Conservation (phyloP, 2,113 vertebrate species). For the Neoarius graeffei region DNA sequence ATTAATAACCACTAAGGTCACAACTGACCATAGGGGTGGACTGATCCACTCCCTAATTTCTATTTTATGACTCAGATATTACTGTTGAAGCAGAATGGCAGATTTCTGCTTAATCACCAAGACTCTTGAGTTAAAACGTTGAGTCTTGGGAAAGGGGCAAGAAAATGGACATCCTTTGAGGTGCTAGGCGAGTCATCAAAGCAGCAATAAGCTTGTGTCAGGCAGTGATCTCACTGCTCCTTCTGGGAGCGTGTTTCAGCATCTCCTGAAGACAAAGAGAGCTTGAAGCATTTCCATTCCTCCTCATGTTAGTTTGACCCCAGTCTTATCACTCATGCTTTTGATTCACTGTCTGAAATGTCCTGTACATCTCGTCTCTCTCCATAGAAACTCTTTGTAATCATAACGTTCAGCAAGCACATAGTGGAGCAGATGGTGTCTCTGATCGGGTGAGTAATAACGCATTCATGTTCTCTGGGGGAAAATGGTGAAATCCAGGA, state of each 20-base stretch:
- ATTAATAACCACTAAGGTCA: background rate
- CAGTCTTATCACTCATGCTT: background rate
- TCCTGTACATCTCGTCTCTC: slow-evolving; percentile 50
- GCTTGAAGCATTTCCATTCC: slow-evolving; percentile 27
- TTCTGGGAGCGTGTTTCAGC: slow-evolving; percentile 45
- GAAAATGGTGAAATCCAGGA: background rate
- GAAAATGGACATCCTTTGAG: slow-evolving; percentile 38
- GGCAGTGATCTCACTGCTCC: slow-evolving; percentile 63
- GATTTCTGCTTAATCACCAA: slow-evolving; percentile 41
- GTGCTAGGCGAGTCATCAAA: slow-evolving; percentile 57
- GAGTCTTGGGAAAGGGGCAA: slow-evolving; percentile 38
- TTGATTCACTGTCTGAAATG: slow-evolving; percentile 53
- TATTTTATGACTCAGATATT: slow-evolving; percentile 1
- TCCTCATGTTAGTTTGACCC: slow-evolving; percentile 10
- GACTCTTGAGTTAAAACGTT: slow-evolving; percentile 59
- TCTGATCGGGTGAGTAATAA: slow-evolving; percentile 90
- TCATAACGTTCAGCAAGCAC: slow-evolving; percentile 99
- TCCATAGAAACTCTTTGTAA: slow-evolving; percentile 97
- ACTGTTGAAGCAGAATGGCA: slow-evolving; percentile 38
- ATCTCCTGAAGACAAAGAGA: slow-evolving; percentile 36
- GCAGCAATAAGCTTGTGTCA: slow-evolving; percentile 56
- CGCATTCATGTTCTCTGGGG: background rate
- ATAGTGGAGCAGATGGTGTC: slow-evolving; percentile 99
- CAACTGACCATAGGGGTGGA: background rate
- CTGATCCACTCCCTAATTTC: background rate